Evolutionary conservation across 2,797 vertebrate genomes (phyloP).

Genomic region (Tangara arthus): DNA sequence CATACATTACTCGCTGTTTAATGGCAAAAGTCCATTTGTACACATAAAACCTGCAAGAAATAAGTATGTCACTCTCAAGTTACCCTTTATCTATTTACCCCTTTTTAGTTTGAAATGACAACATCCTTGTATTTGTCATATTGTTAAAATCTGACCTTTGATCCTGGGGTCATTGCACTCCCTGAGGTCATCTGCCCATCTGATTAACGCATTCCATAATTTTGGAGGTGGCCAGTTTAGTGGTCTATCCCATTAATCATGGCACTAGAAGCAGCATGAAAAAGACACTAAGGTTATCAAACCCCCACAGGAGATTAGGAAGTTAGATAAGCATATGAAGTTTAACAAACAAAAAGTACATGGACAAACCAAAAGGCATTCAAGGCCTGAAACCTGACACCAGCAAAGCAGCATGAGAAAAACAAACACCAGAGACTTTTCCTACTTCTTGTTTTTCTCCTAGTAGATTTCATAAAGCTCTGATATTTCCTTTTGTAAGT

Average conservation of each 20-base stretch:
- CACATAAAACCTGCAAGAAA: background rate
- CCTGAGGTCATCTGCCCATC: constrained; percentile 64
- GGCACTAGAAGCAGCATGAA: constrained; percentile 67
- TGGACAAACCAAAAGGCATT: constrained; percentile 26
- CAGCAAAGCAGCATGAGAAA: constrained; percentile 60
- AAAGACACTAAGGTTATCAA: constrained; percentile 59
- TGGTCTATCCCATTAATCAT: constrained; percentile 82
- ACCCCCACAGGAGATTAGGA: constrained; percentile 70
- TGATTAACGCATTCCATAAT: constrained; percentile 90
- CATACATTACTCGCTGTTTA: background rate
- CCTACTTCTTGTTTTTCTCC: background rate
- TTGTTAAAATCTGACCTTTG: constrained; percentile 85
- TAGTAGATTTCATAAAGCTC: constrained; percentile 33
- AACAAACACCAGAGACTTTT: constrained; percentile 58
- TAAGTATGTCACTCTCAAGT: background rate
- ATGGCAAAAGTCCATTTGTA: background rate
- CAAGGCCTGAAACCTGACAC: constrained; percentile 61
- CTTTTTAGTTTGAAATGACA: constrained; percentile 56
- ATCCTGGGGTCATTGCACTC: constrained; percentile 71
- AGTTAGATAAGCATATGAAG: constrained; percentile 64
- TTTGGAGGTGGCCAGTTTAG: constrained; percentile 72
- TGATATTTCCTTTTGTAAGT: background rate
- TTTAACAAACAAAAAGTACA: constrained; percentile 66
- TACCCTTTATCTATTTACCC: constrained; percentile 25
- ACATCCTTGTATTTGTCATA: constrained; percentile 75